phyloP scores from a whole-genome alignment of 2,797 vertebrate genomes.

The Sebastes minor region DNA sequence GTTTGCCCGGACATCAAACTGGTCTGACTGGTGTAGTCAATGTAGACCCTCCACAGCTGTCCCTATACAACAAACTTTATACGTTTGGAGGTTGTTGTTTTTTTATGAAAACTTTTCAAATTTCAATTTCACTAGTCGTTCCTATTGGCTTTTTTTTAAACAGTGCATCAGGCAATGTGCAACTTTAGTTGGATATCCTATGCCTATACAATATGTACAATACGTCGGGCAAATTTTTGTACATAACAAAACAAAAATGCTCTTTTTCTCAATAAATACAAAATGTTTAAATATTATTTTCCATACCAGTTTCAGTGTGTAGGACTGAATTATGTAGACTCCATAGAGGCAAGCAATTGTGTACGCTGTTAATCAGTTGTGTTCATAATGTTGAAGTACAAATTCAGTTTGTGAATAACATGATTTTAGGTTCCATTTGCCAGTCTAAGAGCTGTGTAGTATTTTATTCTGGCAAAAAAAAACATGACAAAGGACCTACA shows the following conservation, averaged over 20 bases:
- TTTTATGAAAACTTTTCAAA: background rate
- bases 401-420: background rate
- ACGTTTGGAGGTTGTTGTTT: background rate
- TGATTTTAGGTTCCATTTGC: background rate
- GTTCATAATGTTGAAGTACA: background rate
- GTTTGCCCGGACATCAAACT: background rate
- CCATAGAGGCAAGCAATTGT: background rate
- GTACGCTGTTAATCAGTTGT: background rate
- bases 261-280: background rate
- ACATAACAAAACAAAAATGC: background rate
- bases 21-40: background rate
- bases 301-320: background rate
- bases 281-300: background rate
- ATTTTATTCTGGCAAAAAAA: background rate
- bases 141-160: background rate
- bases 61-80: background rate
- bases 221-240: background rate
- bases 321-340: background rate
- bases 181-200: background rate
- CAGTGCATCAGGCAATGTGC: background rate
- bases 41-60: background rate
- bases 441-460: background rate
- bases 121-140: background rate
- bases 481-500: background rate
- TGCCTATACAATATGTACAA: background rate